phyloP scores from a whole-genome alignment of 2,113 vertebrate species.

The Hemibagrus wyckioides region DNA sequence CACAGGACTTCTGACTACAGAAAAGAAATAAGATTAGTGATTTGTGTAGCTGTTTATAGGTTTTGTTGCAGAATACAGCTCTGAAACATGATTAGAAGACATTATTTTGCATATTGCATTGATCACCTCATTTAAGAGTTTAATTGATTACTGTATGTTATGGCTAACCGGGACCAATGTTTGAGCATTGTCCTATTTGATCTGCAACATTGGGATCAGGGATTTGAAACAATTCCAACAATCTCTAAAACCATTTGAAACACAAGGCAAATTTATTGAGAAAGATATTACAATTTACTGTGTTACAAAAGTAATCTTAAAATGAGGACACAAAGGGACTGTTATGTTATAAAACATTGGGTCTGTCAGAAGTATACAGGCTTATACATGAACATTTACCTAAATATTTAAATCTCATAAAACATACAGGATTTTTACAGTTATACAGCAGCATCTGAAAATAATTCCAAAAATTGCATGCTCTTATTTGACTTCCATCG shows the following conservation, averaged over 20 bases:
- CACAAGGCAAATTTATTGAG: conserved; percentile 65
- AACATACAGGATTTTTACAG: conserved; percentile 70
- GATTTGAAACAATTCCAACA: not conserved
- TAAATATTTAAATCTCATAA: conserved; percentile 69
- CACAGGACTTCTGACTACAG: not conserved
- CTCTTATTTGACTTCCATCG: conserved; percentile 57
- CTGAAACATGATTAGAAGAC: not conserved
- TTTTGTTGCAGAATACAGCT: not conserved
- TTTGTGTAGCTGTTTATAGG: conserved; percentile 2
- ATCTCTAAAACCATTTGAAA: conserved; percentile 24
- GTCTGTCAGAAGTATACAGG: conserved; percentile 52
- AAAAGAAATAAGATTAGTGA: not conserved
- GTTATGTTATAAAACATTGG: conserved; percentile 61
- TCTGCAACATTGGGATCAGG: not conserved
- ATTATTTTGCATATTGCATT: not conserved
- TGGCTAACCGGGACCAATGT: not conserved
- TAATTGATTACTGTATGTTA: too few species aligned
- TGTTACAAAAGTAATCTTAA: conserved; percentile 74
- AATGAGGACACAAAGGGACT: conserved; percentile 59
- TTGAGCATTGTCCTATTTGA: not conserved
- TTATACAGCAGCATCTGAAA: conserved; percentile 75
- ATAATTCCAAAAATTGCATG: conserved; percentile 56
- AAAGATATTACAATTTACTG: conserved; percentile 72
- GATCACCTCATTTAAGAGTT: not conserved
- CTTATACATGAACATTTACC: conserved; percentile 55